Percentiles rank a stretch among this genome's conserved stretches.
phyloP scores from a whole-genome alignment of 1,140 invertebrate genomes.

The Parapsyche elsis region DNA sequence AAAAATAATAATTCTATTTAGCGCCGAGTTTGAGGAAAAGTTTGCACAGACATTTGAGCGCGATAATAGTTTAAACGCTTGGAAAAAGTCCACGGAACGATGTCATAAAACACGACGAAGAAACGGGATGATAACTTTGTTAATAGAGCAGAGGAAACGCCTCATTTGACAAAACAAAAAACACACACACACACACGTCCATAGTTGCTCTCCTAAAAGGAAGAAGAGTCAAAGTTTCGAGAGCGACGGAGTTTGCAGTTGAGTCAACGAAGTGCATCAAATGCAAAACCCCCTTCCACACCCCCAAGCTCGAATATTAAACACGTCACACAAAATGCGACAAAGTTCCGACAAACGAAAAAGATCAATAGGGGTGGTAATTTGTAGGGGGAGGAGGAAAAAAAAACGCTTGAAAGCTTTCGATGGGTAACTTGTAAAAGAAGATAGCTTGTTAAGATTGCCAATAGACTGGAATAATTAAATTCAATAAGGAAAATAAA shows the following conservation, averaged over 20 bases:
- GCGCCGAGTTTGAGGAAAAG: too few relatives aligned
- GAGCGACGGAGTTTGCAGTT: slow-evolving; percentile 6
- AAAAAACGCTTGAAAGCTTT: too few relatives aligned
- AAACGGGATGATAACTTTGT: slow-evolving; percentile 32
- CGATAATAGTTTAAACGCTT: slow-evolving; percentile 11
- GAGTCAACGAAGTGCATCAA: slow-evolving; percentile 43
- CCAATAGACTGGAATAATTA: too few relatives aligned
- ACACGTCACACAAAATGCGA: not conserved
- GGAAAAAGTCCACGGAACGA: slow-evolving; percentile 7
- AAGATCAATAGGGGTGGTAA: too few relatives aligned
- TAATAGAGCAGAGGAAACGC: slow-evolving; percentile 35
- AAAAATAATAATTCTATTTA: too few relatives aligned
- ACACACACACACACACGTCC: not conserved
- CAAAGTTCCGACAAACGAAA: too few relatives aligned
- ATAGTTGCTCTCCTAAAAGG: not conserved
- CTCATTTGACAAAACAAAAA: slow-evolving; percentile 33
- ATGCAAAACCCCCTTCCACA: slow-evolving; percentile 9
- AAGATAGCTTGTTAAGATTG: too few relatives aligned
- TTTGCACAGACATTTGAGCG: not conserved
- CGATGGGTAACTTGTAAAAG: too few relatives aligned
- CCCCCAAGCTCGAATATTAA: not conserved
- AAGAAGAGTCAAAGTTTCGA: slow-evolving; percentile 16
- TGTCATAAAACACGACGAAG: not conserved
- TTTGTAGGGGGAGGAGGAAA: too few relatives aligned
- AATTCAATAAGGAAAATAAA: too few relatives aligned